Evolutionary conservation across 2,113 vertebrate genomes (phyloP), one percentile per base, ranked within the genome.

Genomic region (Taxidea taxus): DNA sequence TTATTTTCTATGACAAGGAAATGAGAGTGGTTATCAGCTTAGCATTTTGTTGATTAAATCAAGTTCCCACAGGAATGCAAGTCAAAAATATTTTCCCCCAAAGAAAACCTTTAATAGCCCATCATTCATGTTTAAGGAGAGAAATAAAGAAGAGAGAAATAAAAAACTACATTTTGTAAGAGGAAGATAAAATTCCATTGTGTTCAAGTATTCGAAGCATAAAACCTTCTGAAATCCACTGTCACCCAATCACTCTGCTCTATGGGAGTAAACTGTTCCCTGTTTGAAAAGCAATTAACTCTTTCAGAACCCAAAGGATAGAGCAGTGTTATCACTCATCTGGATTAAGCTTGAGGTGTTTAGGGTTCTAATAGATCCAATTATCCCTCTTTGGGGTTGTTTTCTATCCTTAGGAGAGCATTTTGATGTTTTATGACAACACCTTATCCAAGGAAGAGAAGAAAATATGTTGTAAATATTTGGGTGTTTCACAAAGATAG

Each of bases 91-190:
- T 94, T 95, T 89, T 16, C 18, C 77, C 51, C 88, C 31, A 83
- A 97, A 95, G 94, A 89, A 80, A 49, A 93, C 58, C 56, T 93
- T 78, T 95, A 95, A 94, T 88, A 92, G 75, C 82, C 87, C 88
- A 98, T 96, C 97, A 97, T 70, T 97, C 95, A 96, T 91, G 86
- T 95, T 95, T 97, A 96, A 97, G 82, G 83, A 96, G 72, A 94
- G 72, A 96, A 95, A 89, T 94, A 96, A 94, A 92, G 62, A 89
- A 94, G 34, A 96, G 66, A 25, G 27, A 83, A 83, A 96, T 95
- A 95, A 80, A 92, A 89, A 86, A 62, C 37, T 91, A 51, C 78
- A 80, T 96, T 94, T 95, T 95, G 68, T 85, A 84, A 95, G 37
- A 96, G 54, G 58, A 96, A 96, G 94, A 94, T 96, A 97, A 97